Evolutionary conservation across 1,140 invertebrate species (phyloP).

Genomic region (Achroia grisella): DNA sequence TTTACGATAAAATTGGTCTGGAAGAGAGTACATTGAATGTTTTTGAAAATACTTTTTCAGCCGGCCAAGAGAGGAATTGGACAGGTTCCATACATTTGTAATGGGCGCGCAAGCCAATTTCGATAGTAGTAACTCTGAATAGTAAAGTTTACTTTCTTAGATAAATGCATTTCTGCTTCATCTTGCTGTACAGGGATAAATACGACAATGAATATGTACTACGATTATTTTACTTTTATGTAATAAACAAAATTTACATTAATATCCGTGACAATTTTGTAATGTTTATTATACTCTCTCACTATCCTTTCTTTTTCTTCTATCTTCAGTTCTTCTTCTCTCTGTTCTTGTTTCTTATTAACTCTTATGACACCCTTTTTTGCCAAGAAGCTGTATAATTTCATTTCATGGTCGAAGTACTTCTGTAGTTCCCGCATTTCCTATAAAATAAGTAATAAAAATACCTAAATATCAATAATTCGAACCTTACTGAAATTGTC

Average conservation of each 20-base stretch:
- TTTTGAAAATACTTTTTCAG: too few species aligned
- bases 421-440: slow-evolving; percentile 87
- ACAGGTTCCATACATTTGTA: too few species aligned
- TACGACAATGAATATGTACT: background rate
- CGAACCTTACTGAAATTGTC: too few species aligned
- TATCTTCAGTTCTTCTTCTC: slow-evolving; percentile 26
- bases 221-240: background rate
- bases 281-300: slow-evolving; percentile 23
- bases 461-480: background rate
- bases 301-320: slow-evolving; percentile 26
- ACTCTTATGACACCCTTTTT: slow-evolving; percentile 76
- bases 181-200: too few species aligned
- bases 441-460: slow-evolving; percentile 23
- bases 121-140: too few species aligned
- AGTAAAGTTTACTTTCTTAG: background rate
- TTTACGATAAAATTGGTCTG: too few species aligned
- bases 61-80: too few species aligned
- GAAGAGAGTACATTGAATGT: too few species aligned
- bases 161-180: background rate
- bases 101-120: too few species aligned
- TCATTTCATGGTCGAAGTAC: slow-evolving; percentile 83
- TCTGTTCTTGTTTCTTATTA: slow-evolving; percentile 35
- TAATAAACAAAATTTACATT: slow-evolving; percentile 22
- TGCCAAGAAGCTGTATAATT: slow-evolving; percentile 82
- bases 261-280: slow-evolving; percentile 37